Conservation (phyloP, 2,113 vertebrate species). For the Nannospalax galili region DNA sequence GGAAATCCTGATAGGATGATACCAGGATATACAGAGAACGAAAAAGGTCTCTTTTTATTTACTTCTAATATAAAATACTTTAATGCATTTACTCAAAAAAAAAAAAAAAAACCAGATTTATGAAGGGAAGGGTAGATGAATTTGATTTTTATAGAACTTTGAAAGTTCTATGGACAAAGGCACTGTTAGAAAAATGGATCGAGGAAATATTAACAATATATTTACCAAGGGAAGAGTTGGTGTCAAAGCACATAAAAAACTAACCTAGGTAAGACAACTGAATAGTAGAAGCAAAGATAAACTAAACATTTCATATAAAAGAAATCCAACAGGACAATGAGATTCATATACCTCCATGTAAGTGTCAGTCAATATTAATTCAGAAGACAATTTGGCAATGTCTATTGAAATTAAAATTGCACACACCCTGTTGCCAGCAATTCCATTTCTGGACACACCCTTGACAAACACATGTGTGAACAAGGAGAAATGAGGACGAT, state of each 20-base stretch:
- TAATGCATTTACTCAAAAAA: background rate
- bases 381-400: conserved; percentile 38
- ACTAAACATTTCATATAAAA: background rate
- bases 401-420: conserved; percentile 38
- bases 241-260: background rate
- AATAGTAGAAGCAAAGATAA: background rate
- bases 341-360: background rate
- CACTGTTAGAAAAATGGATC: background rate
- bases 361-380: conserved; percentile 9
- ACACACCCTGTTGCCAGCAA: background rate
- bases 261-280: background rate
- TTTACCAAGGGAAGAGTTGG: background rate
- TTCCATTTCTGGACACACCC: conserved; percentile 5
- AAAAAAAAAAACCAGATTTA: background rate
- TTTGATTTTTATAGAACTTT: background rate
- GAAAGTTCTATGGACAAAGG: background rate
- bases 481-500: background rate
- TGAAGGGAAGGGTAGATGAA: background rate
- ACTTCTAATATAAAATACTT: background rate
- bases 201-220: background rate
- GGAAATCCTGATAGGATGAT: background rate
- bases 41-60: background rate
- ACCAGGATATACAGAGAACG: background rate
- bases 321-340: background rate
- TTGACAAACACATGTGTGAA: background rate